Evolutionary conservation across 2,113 vertebrate genomes (phyloP).

Genomic region (Psettodes erumei): DNA sequence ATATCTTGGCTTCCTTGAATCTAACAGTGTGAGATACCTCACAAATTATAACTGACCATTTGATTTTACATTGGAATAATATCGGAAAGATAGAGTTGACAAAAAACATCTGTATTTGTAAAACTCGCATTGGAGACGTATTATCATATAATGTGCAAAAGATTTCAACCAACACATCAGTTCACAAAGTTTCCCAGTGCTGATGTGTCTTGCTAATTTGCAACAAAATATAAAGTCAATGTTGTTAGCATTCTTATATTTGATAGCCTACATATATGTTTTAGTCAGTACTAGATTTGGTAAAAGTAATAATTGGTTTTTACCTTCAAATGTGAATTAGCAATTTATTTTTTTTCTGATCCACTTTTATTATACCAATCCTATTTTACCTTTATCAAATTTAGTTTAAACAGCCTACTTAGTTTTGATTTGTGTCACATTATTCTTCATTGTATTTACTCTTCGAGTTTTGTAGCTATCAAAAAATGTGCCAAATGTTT

Average conservation of each 20-base stretch:
- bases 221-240: slow-evolving; percentile 24
- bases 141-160: not conserved
- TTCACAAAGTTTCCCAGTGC: not conserved
- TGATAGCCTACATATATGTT: slow-evolving; percentile 12
- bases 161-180: not conserved
- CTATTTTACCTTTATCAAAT: not conserved
- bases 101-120: not conserved
- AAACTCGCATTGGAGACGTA: not conserved
- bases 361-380: not conserved
- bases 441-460: slow-evolving; percentile 16
- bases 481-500: slow-evolving; percentile 48
- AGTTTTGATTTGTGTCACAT: slow-evolving; percentile 7
- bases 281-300: slow-evolving; percentile 2
- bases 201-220: not conserved
- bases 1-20: slow-evolving; percentile 10
- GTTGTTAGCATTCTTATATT: slow-evolving; percentile 11
- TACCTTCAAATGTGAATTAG: slow-evolving; percentile 60
- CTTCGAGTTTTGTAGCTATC: slow-evolving; percentile 27
- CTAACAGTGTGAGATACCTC: slow-evolving; percentile 3
- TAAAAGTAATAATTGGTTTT: slow-evolving; percentile 28
- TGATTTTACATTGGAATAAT: not conserved
- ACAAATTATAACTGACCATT: slow-evolving; percentile 24
- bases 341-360: slow-evolving; percentile 11
- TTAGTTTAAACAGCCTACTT: not conserved
- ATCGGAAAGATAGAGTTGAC: not conserved